Evolutionary conservation across 2,888 invertebrate genomes (phyloP).

Genomic region (Euplexia lucipara): DNA sequence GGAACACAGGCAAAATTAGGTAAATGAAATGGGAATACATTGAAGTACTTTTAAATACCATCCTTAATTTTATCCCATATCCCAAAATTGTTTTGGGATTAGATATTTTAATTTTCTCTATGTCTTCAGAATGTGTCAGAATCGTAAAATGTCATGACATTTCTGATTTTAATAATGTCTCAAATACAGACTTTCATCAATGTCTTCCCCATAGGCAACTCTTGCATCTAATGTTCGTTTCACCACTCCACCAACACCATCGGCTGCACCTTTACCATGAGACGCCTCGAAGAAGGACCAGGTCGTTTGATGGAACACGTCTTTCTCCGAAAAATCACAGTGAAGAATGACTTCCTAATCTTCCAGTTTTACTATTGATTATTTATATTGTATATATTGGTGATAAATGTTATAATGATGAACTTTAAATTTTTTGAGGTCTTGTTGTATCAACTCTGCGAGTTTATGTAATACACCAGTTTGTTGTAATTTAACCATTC

Average conservation of each 20-base stretch:
- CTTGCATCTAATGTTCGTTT: constrained; percentile 18
- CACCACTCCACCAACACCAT: constrained; percentile 22
- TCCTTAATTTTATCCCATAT: too few relatives aligned
- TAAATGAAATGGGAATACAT: too few relatives aligned
- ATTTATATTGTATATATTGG: constrained; percentile 16
- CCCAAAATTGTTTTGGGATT: too few relatives aligned
- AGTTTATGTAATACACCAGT: constrained; percentile 9
- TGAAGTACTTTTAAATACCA: too few relatives aligned
- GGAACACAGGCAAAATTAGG: too few relatives aligned
- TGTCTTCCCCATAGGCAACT: constrained; percentile 18
- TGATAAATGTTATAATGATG: constrained; percentile 25
- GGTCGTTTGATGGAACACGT: constrained; percentile 16
- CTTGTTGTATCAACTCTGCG: constrained; percentile 11
- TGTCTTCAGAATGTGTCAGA: too few relatives aligned
- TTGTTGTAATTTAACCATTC: constrained; percentile 19
- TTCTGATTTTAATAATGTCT: too few relatives aligned
- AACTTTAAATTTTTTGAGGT: constrained; percentile 22
- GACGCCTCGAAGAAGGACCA: constrained; percentile 26
- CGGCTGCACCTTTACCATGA: constrained; percentile 31
- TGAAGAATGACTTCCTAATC: constrained; percentile 26
- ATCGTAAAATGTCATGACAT: too few relatives aligned
- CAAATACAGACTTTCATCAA: constrained; percentile 12
- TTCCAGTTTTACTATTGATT: constrained; percentile 31
- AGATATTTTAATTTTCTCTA: too few relatives aligned
- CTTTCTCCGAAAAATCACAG: constrained; percentile 49